These are phyloP conservation scores for Meloidogyne exigua DNA, from an alignment of 1,140 invertebrate species.

Conservation along the genomic window DNA sequence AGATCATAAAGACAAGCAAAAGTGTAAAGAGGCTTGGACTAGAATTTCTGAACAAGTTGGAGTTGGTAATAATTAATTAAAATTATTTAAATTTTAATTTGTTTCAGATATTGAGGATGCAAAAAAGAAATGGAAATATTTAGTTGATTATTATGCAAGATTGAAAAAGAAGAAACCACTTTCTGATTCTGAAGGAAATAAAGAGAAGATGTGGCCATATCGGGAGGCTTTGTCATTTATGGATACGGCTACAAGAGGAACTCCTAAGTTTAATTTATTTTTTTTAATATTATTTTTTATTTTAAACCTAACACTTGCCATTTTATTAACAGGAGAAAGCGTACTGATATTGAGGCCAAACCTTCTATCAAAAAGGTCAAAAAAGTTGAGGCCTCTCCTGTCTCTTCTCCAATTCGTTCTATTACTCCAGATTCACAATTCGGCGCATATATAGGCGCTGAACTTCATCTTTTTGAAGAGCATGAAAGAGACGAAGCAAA, in stretches of 20 bases:
- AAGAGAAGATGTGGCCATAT: constrained; percentile 4
- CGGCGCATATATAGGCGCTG: neutral
- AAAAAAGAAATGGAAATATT: constrained; percentile 23
- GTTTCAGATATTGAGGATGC: constrained; percentile 4
- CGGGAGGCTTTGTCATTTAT: neutral
- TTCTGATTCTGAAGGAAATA: neutral
- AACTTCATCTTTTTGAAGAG: neutral
- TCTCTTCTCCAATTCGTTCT: neutral
- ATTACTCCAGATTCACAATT: neutral
- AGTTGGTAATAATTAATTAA: neutral
- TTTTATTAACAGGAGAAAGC: neutral
- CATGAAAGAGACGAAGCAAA: neutral
- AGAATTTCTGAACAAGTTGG: constrained; percentile 15
- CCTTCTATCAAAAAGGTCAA: neutral
- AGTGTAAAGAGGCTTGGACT: neutral
- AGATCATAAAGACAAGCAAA: constrained; percentile 13
- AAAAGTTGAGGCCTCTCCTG: neutral
- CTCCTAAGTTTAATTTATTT: neutral
- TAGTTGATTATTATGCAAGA: constrained; percentile 17
- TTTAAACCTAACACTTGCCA: neutral
- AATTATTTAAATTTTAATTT: constrained; percentile 2
- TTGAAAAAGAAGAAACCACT: constrained; percentile 8
- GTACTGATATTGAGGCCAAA: neutral
- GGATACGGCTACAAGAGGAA: neutral
- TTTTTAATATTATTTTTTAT: neutral